Evolutionary conservation across 2,113 vertebrate genomes (phyloP).

Genomic region (Aegithalos caudatus): DNA sequence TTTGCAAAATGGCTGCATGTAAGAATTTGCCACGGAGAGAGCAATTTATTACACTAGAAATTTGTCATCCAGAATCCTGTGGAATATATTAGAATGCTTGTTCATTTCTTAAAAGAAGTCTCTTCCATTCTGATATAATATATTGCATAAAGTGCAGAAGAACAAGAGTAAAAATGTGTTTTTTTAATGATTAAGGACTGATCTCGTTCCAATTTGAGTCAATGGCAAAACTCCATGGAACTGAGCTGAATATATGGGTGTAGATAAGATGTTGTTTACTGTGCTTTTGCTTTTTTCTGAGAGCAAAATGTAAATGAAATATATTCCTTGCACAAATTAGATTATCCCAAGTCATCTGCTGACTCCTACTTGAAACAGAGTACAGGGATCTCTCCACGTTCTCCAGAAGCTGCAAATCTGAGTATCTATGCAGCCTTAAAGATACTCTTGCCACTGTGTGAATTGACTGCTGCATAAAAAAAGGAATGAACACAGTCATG

Average conservation of each 20-base stretch:
- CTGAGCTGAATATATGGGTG: slow-evolving; percentile 32
- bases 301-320: slow-evolving; percentile 45
- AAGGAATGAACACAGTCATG: not conserved
- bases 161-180: slow-evolving; percentile 41
- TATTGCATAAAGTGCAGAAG: slow-evolving; percentile 41
- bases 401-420: not conserved
- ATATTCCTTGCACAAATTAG: slow-evolving; percentile 38
- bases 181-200: slow-evolving; percentile 48
- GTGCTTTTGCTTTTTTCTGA: slow-evolving; percentile 12
- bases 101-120: not conserved
- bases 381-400: not conserved
- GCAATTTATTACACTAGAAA: not conserved
- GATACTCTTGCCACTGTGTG: not conserved
- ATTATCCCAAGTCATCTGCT: slow-evolving; percentile 27
- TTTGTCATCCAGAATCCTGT: not conserved
- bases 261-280: slow-evolving; percentile 54
- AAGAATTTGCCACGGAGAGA: not conserved
- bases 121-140: not conserved
- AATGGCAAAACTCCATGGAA: slow-evolving; percentile 43
- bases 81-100: not conserved
- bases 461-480: not conserved
- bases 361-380: slow-evolving; percentile 2
- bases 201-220: slow-evolving; percentile 29
- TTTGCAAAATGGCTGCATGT: not conserved
- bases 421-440: not conserved